Conservation (phyloP, 2,797 vertebrate genomes). For the Vultur gryphus region DNA sequence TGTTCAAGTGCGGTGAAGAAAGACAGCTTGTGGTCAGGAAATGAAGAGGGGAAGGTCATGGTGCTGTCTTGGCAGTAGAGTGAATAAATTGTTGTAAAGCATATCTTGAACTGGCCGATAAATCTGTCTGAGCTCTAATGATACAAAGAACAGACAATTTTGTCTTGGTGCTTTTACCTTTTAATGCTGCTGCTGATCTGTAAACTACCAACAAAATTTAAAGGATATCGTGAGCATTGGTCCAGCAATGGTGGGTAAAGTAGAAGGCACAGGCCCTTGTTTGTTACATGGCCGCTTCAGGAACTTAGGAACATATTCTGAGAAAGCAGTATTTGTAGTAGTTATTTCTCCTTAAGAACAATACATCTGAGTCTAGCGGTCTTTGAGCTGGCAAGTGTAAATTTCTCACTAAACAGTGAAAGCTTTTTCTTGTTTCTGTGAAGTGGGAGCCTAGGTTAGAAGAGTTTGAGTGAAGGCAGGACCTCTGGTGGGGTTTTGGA, state of each 20-base stretch:
- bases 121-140: neutral
- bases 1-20: neutral
- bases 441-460: neutral
- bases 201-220: neutral
- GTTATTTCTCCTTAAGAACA: neutral
- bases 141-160: neutral
- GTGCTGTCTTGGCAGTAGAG: neutral
- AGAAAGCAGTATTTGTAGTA: neutral
- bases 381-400: neutral
- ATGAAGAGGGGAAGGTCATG: neutral
- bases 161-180: neutral
- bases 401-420: neutral
- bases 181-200: neutral
- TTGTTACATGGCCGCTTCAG: neutral
- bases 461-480: neutral
- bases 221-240: rapidly evolving
- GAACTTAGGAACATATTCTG: neutral
- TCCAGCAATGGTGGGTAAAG: neutral
- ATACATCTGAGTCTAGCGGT: neutral
- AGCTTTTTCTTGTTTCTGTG: neutral
- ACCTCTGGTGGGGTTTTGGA: neutral
- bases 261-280: neutral
- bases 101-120: rapidly evolving
- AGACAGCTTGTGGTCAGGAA: neutral
- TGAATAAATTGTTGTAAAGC: neutral